Base-by-base conservation (phyloP, 2,888 invertebrate species). In the Gandaritis pyraliata region DNA sequence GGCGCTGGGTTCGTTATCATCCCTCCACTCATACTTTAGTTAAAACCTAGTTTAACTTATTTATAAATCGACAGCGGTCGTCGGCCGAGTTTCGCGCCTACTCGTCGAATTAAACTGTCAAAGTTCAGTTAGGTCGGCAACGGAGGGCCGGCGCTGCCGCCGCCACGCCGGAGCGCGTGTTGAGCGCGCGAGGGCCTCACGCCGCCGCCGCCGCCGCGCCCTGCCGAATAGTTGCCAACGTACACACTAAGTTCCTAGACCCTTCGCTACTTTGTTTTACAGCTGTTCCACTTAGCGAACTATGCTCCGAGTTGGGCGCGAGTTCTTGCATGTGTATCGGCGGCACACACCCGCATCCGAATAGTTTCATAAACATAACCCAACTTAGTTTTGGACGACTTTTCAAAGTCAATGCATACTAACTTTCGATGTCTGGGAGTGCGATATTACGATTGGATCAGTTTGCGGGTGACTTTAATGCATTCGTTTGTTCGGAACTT, bases 391-490 rank as follows among this genome's bases (percentile, higher is more conserved):
- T 90, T 88, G 90, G 91, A 90, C 91, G 85, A 92, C 91, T 91
- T 91, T 92, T 91, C 91, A 92, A 92, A 92, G 91, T 92, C 91
- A 92, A 92, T 90, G 91, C 91, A 92, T 92, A 89, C 90, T 90
- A 91, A 92, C 91, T 92, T 91, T 88, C 87, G 88, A 89, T 89
- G 91, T 90, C 88, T 90, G 86, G 83, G 82, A 87, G 88, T 88
- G 88, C 83, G 87, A 89, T 90, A 90, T 91, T 90, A 91, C 89
- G 88, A 91, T 88, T 89, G 88, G 89, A 91, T 90, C 90, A 89
- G 86, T 89, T 90, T 82, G 85, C 81, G 83, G 85, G 85, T 82
- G 88, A 86, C 85, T 91, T 90, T 88, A 90, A 90, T 90, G 89
- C 91, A 90, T 90, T 91, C 90, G 87, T 91, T 90, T 90, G 90